Base-by-base conservation (phyloP, 2,113 vertebrate genomes). In the Psilopsiagon aymara region DNA sequence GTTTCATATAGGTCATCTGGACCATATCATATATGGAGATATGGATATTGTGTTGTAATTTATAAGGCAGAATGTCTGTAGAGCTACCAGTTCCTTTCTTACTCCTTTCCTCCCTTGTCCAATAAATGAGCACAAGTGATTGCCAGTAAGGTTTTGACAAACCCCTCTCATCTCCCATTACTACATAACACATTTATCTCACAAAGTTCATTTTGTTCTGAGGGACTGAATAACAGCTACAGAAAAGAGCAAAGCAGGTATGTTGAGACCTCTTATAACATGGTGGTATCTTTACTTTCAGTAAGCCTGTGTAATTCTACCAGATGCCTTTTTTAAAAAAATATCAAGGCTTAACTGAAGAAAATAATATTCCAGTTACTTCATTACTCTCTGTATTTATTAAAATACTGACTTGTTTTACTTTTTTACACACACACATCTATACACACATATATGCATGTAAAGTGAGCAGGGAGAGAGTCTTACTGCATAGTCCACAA, bases 401-500 rank as follows among this genome's bases (percentile, higher is more conserved):
- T 85, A 24, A 59, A 53, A 44, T 37, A 12, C 8, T 86, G 6
- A 1, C 1, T 53, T 64, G 7, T 29, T 82, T 73, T 37, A 8
- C 33, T 57, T 18, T 68, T 68, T 71, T 70, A 17, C 29, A 37
- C 21, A 1, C 2, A 6, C 7, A 23, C 3, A 1, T 6, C 12
- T 66, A 31, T 28, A 12, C 5, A n/a, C 13, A 4, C 41, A 23
- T n/a, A 21, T 29, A 25, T 43, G 3, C 5, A 17, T 43, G 44
- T 44, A 11, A 55, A 8, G 8, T 60, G 15, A 57, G 9, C 9
- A 24, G 4, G 2, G 2, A 59, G 13, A 3, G 1, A 19, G 9
- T 41, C 25, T 39, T 81, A 39, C 7, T 57, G 11, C 18, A 9
- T 41, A 66, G 3, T 53, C 20, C 17, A 46, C 13, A 35, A 41